These are phyloP conservation scores for Scortum barcoo DNA, from an alignment of 2,113 vertebrate genomes.

Conservation along the genomic window DNA sequence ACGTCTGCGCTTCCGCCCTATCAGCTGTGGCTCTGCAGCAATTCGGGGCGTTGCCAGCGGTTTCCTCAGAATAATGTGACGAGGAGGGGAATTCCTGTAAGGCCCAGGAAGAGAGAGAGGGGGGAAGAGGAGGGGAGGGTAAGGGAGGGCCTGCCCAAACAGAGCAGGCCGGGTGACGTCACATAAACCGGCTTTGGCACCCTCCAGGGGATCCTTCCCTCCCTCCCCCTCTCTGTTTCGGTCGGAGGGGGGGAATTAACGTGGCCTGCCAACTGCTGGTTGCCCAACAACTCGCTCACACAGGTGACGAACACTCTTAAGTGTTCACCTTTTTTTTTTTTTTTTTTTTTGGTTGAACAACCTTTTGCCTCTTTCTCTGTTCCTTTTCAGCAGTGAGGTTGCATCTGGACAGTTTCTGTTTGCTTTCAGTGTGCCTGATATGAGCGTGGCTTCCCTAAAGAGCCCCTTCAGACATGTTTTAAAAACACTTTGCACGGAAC, in stretches of 20 bases:
- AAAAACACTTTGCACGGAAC: neutral
- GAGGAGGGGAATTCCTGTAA: constrained; percentile 84
- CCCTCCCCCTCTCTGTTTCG: constrained; percentile 34
- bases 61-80: constrained; percentile 78
- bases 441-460: neutral
- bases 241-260: constrained; percentile 45
- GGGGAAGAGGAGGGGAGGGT: neutral
- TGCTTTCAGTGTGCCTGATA: neutral
- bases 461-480: neutral
- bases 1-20: constrained; percentile 64
- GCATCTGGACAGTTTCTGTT: neutral
- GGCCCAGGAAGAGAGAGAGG: constrained; percentile 35
- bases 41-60: constrained; percentile 62
- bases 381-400: constrained; percentile 6
- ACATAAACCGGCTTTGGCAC: constrained; percentile 71
- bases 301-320: constrained; percentile 2
- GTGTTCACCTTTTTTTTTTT: constrained; percentile 12
- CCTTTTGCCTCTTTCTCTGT: constrained; percentile 8
- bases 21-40: constrained; percentile 72
- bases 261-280: constrained; percentile 51
- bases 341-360: too few relatives aligned
- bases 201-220: constrained; percentile 71
- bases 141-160: constrained; percentile 49
- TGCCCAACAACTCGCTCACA: constrained; percentile 60
- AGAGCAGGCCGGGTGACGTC: constrained; percentile 70